Conservation (phyloP, 2,113 vertebrate genomes). For the Furnarius figulus region DNA sequence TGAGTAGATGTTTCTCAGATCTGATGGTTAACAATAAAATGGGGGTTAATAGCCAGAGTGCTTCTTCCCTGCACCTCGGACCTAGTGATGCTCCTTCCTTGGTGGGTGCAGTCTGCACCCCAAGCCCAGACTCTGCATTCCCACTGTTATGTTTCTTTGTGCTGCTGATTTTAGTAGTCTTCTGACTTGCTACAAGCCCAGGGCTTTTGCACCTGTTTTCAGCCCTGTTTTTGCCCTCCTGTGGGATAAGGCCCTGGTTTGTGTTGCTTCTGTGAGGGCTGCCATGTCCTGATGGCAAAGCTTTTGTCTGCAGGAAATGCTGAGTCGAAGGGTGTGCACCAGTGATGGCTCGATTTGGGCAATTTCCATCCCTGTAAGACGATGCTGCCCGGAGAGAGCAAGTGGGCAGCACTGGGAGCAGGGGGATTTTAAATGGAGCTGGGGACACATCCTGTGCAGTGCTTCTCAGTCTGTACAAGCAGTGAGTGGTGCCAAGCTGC, state of each 20-base stretch:
- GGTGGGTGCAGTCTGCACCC: not conserved
- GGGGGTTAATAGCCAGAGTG: not conserved
- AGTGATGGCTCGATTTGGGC: rapidly evolving
- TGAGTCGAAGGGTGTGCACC: rapidly evolving
- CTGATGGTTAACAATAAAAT: not conserved
- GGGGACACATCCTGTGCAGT: rapidly evolving
- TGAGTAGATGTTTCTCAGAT: not conserved
- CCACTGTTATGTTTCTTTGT: not conserved
- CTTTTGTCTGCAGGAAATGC: rapidly evolving
- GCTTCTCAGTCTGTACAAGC: not conserved
- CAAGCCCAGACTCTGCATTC: not conserved
- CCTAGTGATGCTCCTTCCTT: not conserved
- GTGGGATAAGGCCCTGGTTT: not conserved
- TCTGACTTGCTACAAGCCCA: not conserved
- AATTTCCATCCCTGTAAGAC: not conserved
- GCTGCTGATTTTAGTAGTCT: not conserved
- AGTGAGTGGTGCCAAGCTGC: not conserved
- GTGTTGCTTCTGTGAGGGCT: not conserved
- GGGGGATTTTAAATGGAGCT: not conserved
- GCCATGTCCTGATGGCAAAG: not conserved
- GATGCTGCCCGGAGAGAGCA: rapidly evolving
- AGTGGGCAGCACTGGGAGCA: rapidly evolving
- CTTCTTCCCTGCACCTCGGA: rapidly evolving
- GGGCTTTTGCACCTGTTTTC: not conserved
- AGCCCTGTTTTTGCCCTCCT: rapidly evolving